These are phyloP conservation scores for Dasypogon diadema DNA, from an alignment of 2,888 invertebrate species.

Conservation along the genomic window DNA sequence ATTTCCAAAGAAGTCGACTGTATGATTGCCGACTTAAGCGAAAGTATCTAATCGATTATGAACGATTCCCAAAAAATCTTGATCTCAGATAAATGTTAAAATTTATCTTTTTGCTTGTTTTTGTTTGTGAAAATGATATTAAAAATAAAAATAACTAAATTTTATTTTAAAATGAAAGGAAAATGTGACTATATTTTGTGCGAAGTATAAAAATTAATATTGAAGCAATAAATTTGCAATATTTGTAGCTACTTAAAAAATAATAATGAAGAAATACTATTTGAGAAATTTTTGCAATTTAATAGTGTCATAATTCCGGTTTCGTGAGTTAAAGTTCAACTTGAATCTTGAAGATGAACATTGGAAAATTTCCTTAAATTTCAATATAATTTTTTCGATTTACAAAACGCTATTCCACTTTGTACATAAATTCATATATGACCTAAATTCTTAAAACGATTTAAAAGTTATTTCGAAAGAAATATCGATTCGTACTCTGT, in stretches of 20 bases:
- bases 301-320: too few relatives aligned
- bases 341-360: too few relatives aligned
- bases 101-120: constrained; percentile 44
- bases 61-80: constrained; percentile 56
- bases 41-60: constrained; percentile 43
- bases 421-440: too few relatives aligned
- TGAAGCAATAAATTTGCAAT: constrained; percentile 35
- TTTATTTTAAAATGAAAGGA: neutral
- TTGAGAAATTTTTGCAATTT: too few relatives aligned
- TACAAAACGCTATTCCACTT: too few relatives aligned
- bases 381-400: too few relatives aligned
- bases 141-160: constrained; percentile 14
- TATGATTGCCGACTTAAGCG: constrained; percentile 15
- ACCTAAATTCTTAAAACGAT: too few relatives aligned
- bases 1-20: constrained; percentile 40
- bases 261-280: too few relatives aligned
- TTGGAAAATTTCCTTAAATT: too few relatives aligned
- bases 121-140: constrained; percentile 6
- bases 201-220: neutral
- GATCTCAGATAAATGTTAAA: constrained; percentile 55
- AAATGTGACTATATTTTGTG: neutral
- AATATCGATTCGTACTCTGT: too few relatives aligned
- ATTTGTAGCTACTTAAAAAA: constrained; percentile 2
- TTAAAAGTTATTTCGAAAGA: too few relatives aligned
- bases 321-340: too few relatives aligned